A percentile compares a stretch with the other conserved stretches of the same genome.
Conservation (phyloP, 2,797 vertebrate genomes). For the Forpus xanthops region DNA sequence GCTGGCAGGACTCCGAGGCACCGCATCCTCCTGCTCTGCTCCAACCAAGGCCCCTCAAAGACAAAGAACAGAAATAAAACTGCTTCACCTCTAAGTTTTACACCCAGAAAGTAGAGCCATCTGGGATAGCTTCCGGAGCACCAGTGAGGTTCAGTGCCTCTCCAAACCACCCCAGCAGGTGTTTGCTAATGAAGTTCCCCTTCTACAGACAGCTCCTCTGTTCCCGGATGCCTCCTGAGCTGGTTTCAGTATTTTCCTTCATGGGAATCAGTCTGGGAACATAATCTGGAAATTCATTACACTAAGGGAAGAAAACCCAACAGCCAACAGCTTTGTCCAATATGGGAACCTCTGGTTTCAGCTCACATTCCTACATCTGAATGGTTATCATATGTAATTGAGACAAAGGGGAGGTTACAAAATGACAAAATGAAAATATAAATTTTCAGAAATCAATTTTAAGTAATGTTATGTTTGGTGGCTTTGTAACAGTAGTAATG, state of each 20-base stretch:
- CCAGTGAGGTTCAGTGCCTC: neutral
- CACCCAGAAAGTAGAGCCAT: neutral
- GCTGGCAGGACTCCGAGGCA: neutral
- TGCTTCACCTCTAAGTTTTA: neutral
- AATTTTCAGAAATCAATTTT: no score
- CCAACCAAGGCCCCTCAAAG: accelerated
- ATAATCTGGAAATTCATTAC: neutral
- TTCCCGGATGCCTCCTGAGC: neutral
- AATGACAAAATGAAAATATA: no score
- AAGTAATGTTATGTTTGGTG: no score
- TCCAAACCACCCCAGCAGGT: neutral
- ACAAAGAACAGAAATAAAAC: neutral
- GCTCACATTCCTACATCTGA: neutral
- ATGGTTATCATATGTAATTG: neutral
- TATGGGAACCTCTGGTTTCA: neutral
- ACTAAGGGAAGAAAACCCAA: neutral
- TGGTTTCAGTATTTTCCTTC: neutral
- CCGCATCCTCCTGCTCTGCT: neutral
- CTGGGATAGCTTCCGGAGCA: neutral
- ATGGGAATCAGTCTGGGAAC: neutral
- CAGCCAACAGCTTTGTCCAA: neutral
- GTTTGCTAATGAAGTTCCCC: neutral
- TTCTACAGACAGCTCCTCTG: neutral
- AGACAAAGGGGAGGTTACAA: no score
- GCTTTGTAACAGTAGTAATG: no score